Conservation (phyloP, 2,888 invertebrate species). For the Rhimphoctona megacephalus region DNA sequence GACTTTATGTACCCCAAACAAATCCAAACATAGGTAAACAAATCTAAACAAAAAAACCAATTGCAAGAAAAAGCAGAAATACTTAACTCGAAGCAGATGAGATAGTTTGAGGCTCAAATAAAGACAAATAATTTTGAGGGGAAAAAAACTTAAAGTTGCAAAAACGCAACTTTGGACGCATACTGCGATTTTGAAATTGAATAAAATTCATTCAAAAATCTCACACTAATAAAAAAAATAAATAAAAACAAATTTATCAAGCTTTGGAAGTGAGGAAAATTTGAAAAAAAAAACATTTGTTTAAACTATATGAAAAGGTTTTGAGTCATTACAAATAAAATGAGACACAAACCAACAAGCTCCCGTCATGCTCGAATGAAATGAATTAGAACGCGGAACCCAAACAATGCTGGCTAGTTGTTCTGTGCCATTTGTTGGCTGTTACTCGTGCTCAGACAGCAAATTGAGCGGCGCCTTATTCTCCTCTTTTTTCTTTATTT, state of each 20-base stretch:
- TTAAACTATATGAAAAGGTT: background rate
- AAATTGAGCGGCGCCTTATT: conserved; percentile 67
- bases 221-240: background rate
- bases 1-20: background rate
- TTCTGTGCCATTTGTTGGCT: conserved; percentile 29
- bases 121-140: background rate
- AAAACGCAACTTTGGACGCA: background rate
- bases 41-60: background rate
- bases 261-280: background rate
- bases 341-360: conserved; percentile 38
- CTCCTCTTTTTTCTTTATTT: conserved; percentile 38
- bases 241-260: background rate
- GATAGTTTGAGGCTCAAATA: background rate
- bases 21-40: background rate
- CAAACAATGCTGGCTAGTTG: conserved; percentile 60
- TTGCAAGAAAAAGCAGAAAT: background rate
- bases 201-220: background rate
- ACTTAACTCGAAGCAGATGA: too few species aligned
- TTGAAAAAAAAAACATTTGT: background rate
- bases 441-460: conserved; percentile 52
- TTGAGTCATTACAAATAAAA: conserved; percentile 40
- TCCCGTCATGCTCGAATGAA: conserved; percentile 58
- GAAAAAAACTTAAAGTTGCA: background rate
- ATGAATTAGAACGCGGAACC: conserved; percentile 68
- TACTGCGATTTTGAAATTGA: background rate